Evolutionary conservation across 2,888 invertebrate species (phyloP).

Genomic region (Chrysolina haemoptera): DNA sequence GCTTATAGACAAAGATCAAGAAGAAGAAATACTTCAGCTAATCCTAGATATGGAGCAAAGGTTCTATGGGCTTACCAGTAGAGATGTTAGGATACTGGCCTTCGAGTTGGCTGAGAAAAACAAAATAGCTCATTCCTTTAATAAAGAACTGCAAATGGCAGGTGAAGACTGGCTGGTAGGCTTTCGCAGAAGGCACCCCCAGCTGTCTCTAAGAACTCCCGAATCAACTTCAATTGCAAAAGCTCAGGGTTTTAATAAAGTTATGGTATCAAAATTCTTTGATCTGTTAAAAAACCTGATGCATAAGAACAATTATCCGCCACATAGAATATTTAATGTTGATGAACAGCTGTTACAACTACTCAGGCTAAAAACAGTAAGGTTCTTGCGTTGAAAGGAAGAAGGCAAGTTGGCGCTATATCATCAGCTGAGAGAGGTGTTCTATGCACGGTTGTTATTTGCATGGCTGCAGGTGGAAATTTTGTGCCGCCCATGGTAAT

Average conservation of each 20-base stretch:
- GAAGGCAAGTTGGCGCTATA: slow-evolving; percentile 29
- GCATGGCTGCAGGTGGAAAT: too few relatives aligned
- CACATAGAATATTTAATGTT: slow-evolving; percentile 53
- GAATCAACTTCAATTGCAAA: slow-evolving; percentile 41
- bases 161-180: slow-evolving; percentile 32
- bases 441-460: too few relatives aligned
- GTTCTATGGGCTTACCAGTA: slow-evolving; percentile 20
- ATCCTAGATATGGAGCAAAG: slow-evolving; percentile 3
- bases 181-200: too few relatives aligned
- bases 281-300: slow-evolving; percentile 10
- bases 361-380: not conserved
- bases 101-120: slow-evolving; percentile 11
- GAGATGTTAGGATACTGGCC: slow-evolving; percentile 12
- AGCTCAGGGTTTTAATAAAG: slow-evolving; percentile 25
- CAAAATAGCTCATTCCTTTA: slow-evolving; percentile 26
- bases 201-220: slow-evolving; percentile 36
- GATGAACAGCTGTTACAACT: slow-evolving; percentile 52
- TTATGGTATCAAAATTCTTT: slow-evolving; percentile 27
- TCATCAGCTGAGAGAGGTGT: not conserved
- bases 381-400: slow-evolving; percentile 42
- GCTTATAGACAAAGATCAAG: too few relatives aligned
- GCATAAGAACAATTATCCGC: slow-evolving; percentile 42
- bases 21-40: not conserved
- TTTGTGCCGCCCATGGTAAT: slow-evolving; percentile 50
- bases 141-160: slow-evolving; percentile 30